A percentile compares a stretch with the other conserved stretches of the same genome.
Conservation (phyloP, 2,888 invertebrate species). For the Eustalomyia histrio region DNA sequence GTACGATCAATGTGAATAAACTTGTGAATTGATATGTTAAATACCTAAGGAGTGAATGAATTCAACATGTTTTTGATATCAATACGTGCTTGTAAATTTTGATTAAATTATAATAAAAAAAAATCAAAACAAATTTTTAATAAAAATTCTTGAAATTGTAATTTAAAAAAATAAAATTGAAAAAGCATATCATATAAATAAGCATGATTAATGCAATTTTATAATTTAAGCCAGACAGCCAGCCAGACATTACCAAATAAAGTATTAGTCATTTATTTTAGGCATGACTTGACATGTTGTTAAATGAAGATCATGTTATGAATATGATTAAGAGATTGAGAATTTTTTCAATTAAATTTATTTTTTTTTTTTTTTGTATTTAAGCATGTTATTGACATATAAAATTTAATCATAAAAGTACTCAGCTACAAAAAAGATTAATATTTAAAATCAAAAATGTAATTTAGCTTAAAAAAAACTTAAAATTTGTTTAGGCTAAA, state of each 20-base stretch:
- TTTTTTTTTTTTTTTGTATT: neutral
- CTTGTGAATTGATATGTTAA: constrained; percentile 45
- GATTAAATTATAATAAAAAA: constrained; percentile 1
- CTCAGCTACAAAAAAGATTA: too few relatives aligned
- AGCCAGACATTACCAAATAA: constrained; percentile 32
- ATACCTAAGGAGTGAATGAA: neutral
- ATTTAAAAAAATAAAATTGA: neutral
- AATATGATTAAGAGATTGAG: constrained; percentile 40
- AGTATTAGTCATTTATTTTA: constrained; percentile 43
- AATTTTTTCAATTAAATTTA: constrained; percentile 29
- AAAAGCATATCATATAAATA: neutral
- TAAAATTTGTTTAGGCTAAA: too few relatives aligned
- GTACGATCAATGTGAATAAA: constrained; percentile 58
- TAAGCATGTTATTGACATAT: neutral
- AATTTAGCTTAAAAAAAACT: too few relatives aligned
- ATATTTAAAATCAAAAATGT: too few relatives aligned
- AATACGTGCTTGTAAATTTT: constrained; percentile 37
- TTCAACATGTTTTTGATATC: neutral
- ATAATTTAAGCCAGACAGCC: constrained; percentile 31
- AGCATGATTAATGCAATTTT: constrained; percentile 38
- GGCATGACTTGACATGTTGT: constrained; percentile 47
- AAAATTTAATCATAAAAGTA: neutral
- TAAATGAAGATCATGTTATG: constrained; percentile 24
- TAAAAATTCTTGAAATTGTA: neutral
- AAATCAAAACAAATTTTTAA: neutral